Evolutionary conservation across 23 tunicate genomes (phyloP).

Genomic region (Styela plicata): DNA sequence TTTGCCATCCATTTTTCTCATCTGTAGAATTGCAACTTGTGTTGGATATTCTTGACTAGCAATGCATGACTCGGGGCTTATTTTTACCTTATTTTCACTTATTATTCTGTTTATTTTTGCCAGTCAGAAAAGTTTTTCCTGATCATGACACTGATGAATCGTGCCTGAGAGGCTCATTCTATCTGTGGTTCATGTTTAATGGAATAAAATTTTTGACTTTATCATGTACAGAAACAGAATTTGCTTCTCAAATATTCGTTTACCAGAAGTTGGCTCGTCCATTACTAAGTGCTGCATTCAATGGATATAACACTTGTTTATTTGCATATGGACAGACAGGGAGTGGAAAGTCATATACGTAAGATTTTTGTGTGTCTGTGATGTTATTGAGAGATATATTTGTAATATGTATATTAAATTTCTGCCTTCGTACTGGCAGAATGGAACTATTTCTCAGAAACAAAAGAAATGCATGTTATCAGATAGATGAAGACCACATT

Average conservation of each 20-base stretch:
- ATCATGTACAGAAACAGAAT: constrained; percentile 21
- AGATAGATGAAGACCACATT: too few relatives aligned
- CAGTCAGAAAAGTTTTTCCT: not conserved
- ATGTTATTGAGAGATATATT: too few relatives aligned
- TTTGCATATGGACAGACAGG: constrained; percentile 96
- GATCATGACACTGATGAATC: not conserved
- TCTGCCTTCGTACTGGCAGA: too few relatives aligned
- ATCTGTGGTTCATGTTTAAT: too few relatives aligned
- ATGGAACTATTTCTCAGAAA: too few relatives aligned
- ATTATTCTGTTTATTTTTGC: not conserved
- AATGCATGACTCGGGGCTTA: too few relatives aligned
- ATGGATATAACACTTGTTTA: constrained; percentile 84
- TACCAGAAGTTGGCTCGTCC: constrained; percentile 70
- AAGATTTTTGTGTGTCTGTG: too few relatives aligned
- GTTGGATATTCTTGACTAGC: too few relatives aligned
- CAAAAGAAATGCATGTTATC: too few relatives aligned
- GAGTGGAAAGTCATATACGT: constrained; percentile 88
- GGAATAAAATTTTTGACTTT: not conserved
- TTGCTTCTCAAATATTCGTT: constrained; percentile 57
- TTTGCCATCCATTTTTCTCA: too few relatives aligned
- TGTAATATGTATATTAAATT: too few relatives aligned
- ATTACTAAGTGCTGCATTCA: constrained; percentile 53
- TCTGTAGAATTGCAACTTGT: too few relatives aligned
- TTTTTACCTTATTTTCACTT: not conserved
- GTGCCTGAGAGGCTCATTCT: not conserved